These are phyloP conservation scores for Sciurus vulgaris DNA, from an alignment of 2,797 vertebrate species.

Conservation along the genomic window DNA sequence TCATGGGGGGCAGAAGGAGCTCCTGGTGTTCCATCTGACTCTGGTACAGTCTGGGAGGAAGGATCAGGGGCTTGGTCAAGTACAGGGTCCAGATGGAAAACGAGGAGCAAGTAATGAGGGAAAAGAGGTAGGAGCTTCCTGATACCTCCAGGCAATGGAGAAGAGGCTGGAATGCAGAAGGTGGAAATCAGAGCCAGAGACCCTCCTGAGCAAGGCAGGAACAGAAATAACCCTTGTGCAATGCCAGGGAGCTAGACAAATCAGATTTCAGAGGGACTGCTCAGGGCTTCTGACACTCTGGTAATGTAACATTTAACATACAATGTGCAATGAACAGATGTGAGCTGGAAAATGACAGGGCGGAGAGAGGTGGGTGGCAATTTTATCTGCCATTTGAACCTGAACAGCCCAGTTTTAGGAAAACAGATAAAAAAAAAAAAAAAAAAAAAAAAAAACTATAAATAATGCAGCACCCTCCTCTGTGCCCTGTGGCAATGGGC, in stretches of 20 bases:
- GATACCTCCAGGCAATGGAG: neutral
- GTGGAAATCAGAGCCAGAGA: neutral
- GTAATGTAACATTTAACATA: constrained; percentile 69
- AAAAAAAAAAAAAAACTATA: constrained; percentile 55
- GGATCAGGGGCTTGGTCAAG: neutral
- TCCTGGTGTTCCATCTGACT: neutral
- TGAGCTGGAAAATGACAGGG: constrained; percentile 75
- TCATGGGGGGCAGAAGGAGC: neutral
- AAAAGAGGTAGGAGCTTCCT: neutral
- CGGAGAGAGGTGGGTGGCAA: constrained; percentile 72
- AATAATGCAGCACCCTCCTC: constrained; percentile 68
- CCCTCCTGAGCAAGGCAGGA: neutral
- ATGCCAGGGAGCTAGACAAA: constrained; percentile 53
- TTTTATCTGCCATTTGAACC: constrained; percentile 80
- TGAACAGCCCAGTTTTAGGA: constrained; percentile 72
- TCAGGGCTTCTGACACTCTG: constrained; percentile 27
- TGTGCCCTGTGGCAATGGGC: neutral
- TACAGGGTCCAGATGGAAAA: neutral
- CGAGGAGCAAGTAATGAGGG: neutral
- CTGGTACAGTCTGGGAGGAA: neutral
- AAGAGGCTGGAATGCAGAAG: neutral
- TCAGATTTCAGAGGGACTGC: neutral
- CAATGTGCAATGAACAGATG: constrained; percentile 58
- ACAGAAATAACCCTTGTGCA: constrained; percentile 12
- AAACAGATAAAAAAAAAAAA: constrained; percentile 61